phyloP scores from a whole-genome alignment of 2,113 vertebrate species.

The Trematocara zebra region DNA sequence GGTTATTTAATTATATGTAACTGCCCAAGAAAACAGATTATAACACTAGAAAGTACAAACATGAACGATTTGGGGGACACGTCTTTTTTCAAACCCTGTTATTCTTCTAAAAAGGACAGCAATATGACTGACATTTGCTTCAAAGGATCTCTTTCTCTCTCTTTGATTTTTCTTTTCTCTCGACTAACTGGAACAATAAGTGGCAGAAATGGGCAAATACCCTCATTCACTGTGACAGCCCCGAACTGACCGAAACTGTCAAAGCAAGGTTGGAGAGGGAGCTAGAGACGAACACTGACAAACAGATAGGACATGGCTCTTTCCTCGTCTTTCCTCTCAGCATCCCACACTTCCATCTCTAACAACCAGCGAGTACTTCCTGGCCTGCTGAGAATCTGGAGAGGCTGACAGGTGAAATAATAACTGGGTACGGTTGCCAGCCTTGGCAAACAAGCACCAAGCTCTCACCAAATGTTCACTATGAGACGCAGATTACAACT shows the following conservation, averaged over 20 bases:
- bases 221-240: neutral
- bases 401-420: constrained; percentile 38
- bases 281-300: neutral
- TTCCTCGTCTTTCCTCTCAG: neutral
- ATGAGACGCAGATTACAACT: constrained; percentile 15
- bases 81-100: neutral
- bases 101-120: neutral
- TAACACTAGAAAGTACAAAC: neutral
- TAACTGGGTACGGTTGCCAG: constrained; percentile 4
- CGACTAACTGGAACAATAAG: neutral
- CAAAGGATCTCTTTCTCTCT: neutral
- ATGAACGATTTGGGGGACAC: neutral
- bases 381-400: constrained; percentile 19
- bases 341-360: neutral
- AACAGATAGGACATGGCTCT: neutral
- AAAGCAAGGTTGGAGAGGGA: neutral
- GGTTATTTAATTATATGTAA: neutral
- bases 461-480: constrained; percentile 46
- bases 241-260: constrained; percentile 6
- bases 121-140: neutral
- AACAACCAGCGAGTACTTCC: neutral
- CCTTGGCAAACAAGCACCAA: constrained; percentile 3
- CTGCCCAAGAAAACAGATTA: neutral
- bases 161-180: neutral
- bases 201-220: constrained; percentile 6